Percentiles rank a stretch among this genome's conserved stretches.
Evolutionary conservation across 2,113 vertebrate species (phyloP).

Genomic region (Toxotes jaculatrix): DNA sequence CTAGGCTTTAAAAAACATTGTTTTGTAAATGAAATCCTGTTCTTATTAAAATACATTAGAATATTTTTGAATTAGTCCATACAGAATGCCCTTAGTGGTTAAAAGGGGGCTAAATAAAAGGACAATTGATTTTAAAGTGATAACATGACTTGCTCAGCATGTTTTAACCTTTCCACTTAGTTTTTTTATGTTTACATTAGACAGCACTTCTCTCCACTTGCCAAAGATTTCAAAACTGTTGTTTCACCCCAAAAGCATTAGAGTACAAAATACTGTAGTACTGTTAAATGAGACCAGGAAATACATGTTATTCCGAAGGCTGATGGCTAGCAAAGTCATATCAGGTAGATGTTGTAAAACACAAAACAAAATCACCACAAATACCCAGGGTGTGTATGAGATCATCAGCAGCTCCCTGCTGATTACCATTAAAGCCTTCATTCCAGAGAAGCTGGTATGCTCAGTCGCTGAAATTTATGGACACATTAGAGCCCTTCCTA

Average conservation of each 20-base stretch:
- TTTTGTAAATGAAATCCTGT: slow-evolving; percentile 60
- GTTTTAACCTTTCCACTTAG: slow-evolving; percentile 16
- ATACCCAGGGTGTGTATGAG: slow-evolving; percentile 63
- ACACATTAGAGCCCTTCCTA: slow-evolving; percentile 72
- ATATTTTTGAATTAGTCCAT: slow-evolving; percentile 59
- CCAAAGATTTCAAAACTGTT: neutral
- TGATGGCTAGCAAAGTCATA: slow-evolving; percentile 36
- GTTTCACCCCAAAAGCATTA: neutral
- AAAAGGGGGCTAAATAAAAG: slow-evolving; percentile 13
- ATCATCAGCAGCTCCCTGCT: slow-evolving; percentile 74
- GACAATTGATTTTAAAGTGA: slow-evolving; percentile 40
- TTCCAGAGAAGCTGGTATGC: slow-evolving; percentile 51
- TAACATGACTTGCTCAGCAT: slow-evolving; percentile 32
- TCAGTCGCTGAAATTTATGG: slow-evolving; percentile 75
- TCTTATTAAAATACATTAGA: slow-evolving; percentile 44
- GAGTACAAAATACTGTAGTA: neutral
- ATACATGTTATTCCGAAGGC: slow-evolving; percentile 17
- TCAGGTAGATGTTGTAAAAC: slow-evolving; percentile 43
- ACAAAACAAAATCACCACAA: slow-evolving; percentile 41
- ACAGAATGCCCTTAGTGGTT: slow-evolving; percentile 17
- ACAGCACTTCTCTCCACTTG: slow-evolving; percentile 6
- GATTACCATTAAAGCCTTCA: slow-evolving; percentile 81
- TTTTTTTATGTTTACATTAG: neutral
- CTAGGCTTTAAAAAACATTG: slow-evolving; percentile 46
- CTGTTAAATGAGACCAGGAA: neutral